Conservation (phyloP, 2,113 vertebrate genomes). For the Emydura subglobosa region DNA sequence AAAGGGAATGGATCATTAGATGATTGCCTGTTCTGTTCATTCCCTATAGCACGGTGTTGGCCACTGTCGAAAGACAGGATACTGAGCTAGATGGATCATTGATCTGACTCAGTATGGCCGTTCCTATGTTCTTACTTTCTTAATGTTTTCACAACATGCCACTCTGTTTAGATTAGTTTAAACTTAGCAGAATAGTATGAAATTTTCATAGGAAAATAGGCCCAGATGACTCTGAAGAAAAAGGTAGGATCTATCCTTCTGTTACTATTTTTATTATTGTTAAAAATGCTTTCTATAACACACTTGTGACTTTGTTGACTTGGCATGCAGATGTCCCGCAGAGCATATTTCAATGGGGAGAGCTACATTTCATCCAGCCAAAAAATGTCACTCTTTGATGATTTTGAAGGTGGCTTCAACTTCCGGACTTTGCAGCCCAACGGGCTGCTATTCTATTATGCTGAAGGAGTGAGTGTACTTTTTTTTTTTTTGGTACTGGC, state of each 20-base stretch:
- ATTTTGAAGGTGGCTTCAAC: constrained; percentile 94
- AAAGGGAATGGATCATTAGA: not conserved
- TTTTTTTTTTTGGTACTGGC: not conserved
- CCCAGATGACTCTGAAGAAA: not conserved
- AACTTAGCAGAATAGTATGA: fast-evolving
- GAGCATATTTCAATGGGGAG: constrained; percentile 93
- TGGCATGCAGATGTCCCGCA: constrained; percentile 89
- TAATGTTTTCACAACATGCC: not conserved
- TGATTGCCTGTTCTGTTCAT: not conserved
- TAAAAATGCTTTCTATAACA: not conserved
- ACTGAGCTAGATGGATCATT: not conserved
- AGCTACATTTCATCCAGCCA: constrained; percentile 91
- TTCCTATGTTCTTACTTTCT: not conserved
- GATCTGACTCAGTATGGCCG: not conserved
- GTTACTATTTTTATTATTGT: not conserved
- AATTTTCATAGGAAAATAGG: not conserved
- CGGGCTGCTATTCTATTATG: constrained; percentile 90
- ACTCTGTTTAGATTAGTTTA: not conserved
- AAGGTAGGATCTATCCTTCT: not conserved
- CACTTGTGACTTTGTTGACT: constrained; percentile 12
- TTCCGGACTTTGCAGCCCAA: constrained; percentile 91
- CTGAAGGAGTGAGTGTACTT: constrained; percentile 85
- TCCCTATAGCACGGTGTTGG: not conserved
- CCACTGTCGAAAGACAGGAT: not conserved
- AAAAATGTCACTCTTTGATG: constrained; percentile 87